Percentiles rank a stretch among this genome's conserved stretches.
phyloP scores from a whole-genome alignment of 1,140 invertebrate species.

The Bombus balteatus region DNA sequence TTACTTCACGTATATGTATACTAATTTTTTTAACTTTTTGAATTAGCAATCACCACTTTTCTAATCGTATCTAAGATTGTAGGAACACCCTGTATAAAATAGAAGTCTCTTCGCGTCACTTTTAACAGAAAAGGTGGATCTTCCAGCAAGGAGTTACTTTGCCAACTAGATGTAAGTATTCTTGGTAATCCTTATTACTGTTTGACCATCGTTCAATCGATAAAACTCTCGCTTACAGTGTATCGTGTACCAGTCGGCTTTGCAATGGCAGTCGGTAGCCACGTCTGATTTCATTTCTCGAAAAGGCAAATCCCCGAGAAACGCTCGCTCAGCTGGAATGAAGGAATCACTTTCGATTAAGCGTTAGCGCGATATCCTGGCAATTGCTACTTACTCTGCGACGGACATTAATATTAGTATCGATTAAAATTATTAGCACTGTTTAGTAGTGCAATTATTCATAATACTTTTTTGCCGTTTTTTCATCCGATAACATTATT shows the following conservation, averaged over 20 bases:
- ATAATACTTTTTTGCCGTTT: not conserved
- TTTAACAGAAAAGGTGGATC: not conserved
- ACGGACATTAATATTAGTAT: not conserved
- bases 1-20: not conserved
- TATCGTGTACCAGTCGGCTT: not conserved
- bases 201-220: not conserved
- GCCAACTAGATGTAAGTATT: not conserved
- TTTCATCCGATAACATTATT: not conserved
- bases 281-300: slow-evolving; percentile 11
- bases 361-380: not conserved
- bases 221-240: slow-evolving; percentile 1
- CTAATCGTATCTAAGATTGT: not conserved
- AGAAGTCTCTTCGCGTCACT: not conserved
- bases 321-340: slow-evolving; percentile 8
- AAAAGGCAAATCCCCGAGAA: slow-evolving; percentile 16
- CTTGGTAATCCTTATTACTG: not conserved
- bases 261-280: not conserved
- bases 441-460: not conserved
- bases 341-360: slow-evolving; percentile 36
- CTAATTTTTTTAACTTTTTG: too few relatives aligned
- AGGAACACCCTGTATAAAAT: not conserved
- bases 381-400: slow-evolving; percentile 9
- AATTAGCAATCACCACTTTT: not conserved
- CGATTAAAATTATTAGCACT: slow-evolving; percentile 14
- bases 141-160: not conserved